Evolutionary conservation across 2,888 invertebrate species (phyloP), one percentile per base, ranked within the genome.

Genomic region (Kryphioiulus occultus): DNA sequence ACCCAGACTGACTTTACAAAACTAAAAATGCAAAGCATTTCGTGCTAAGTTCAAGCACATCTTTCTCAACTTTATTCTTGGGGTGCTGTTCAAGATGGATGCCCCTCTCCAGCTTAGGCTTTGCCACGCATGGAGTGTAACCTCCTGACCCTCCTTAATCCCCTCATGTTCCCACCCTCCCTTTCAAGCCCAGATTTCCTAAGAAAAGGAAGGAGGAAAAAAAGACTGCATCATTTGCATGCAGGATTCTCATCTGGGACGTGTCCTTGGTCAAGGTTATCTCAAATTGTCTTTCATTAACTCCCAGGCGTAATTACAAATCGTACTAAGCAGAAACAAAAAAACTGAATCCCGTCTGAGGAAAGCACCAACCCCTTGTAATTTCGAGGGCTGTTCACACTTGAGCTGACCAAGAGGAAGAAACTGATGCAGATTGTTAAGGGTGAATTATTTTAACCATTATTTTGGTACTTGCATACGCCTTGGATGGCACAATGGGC

Each of bases 181-280:
- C 59, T 59, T 59, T n/a, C 59, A n/a, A 59, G 22, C 22, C 59
- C 59, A n/a, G 17, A 59, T 59, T 59, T 59, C 4, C 59, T n/a
- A 59, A 59, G 59, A 59, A 59, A 59, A 22, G 59, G 59, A 59
- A 59, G 59, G 59, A 59, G 59, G 59, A 17, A 22, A 59, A 59
- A 59, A 59, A 59, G 22, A n/a, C n/a, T n/a, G 59, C 22, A 59
- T 59, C 59, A 59, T 59, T 59, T 59, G 59, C 59, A 59, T 59
- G 59, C 22, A 22, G 59, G 59, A 59, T 59, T 59, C 59, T 59
- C 59, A 59, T 59, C 59, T 59, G 59, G 59, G 22, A 59, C 59
- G 59, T 59, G 59, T 59, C 22, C 59, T 59, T 59, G 59, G 59
- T 59, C 59, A 59, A 59, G 59, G 59, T 59, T 59, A 59, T 59